Evolutionary conservation across 2,888 invertebrate species (phyloP), one percentile per base, ranked within the genome.

Genomic region (Mongoloraphidia duomilia): DNA sequence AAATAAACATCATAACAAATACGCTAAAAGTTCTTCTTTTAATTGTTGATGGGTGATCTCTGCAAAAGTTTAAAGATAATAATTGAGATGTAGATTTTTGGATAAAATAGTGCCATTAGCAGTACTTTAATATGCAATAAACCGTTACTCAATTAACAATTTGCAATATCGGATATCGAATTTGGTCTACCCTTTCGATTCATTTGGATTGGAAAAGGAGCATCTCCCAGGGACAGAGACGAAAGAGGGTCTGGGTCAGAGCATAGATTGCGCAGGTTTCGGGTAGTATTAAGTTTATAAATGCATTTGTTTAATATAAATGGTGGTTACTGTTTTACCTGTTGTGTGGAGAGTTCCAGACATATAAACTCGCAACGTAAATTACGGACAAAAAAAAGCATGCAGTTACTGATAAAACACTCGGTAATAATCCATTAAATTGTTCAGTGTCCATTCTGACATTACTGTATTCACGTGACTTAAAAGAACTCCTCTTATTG

Each of bases 1-100:
- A 83, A 47, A 92, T 62, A 47, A 89, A 64, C 73, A 87, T 83
- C 71, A 91, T 86, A 53, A 85, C 70, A 55, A 80, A 79, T 9
- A 89, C 90, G 67, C 93, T 91, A 56, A 87, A 75, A 65, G 93
- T 93, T 62, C 93, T 77, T 62, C 79, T 79, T 65, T 89, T 91
- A 56, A 94, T 88, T 6, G 86, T 89, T 9, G 82, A 76, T 11
- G 93, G 91, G 68, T 94, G 90, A 63, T 92, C 85, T 61, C 94
- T 89, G 69, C 55, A 79, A 74, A 51, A 6, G 26, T 26, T 26
- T 26, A 6, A 26, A 6, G n/a, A n/a, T n/a, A n/a, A 6, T 26
- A 26, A 5, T 6, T 26, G 26, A 26, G 26, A 3, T 26, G 26
- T 26, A 26, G 6, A 26, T 38, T 38, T 38, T 38, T 5, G 38